phyloP scores from a whole-genome alignment of 2,888 invertebrate species.

The Eulithis testata region DNA sequence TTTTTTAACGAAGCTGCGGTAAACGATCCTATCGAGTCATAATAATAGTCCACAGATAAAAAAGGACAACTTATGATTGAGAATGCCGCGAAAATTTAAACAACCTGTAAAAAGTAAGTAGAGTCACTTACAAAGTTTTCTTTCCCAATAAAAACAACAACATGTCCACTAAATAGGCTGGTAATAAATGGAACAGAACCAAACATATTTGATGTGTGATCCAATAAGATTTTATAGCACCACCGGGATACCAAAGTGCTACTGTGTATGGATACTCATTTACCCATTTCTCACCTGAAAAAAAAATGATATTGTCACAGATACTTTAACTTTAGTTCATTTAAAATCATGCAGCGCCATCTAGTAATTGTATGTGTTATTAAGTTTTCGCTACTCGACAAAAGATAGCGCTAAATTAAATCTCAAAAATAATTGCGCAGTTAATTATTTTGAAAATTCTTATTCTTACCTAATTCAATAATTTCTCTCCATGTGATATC shows the following conservation, averaged over 20 bases:
- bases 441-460: neutral
- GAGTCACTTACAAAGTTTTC: conserved; percentile 90
- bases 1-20: neutral
- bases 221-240: conserved; percentile 88
- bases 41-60: neutral
- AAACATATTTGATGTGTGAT: conserved; percentile 87
- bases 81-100: neutral
- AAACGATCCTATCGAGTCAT: neutral
- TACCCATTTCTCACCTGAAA: conserved; percentile 80
- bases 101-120: neutral
- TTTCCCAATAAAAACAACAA: conserved; percentile 87
- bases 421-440: neutral
- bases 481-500: conserved; percentile 94
- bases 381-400: conserved; percentile 1
- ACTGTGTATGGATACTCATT: conserved; percentile 89
- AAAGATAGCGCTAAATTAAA: neutral
- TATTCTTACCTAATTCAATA: conserved; percentile 85
- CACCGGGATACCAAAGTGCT: conserved; percentile 92
- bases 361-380: neutral
- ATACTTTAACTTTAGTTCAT: no score
- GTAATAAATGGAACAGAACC: conserved; percentile 89
- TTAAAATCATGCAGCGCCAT: conserved; percentile 2
- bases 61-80: no score
- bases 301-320: neutral
- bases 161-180: conserved; percentile 90